Percentiles rank a stretch among this genome's conserved stretches.
Evolutionary conservation across 2,797 vertebrate genomes (phyloP).

Genomic region (Lepidocolaptes lacrymiger): DNA sequence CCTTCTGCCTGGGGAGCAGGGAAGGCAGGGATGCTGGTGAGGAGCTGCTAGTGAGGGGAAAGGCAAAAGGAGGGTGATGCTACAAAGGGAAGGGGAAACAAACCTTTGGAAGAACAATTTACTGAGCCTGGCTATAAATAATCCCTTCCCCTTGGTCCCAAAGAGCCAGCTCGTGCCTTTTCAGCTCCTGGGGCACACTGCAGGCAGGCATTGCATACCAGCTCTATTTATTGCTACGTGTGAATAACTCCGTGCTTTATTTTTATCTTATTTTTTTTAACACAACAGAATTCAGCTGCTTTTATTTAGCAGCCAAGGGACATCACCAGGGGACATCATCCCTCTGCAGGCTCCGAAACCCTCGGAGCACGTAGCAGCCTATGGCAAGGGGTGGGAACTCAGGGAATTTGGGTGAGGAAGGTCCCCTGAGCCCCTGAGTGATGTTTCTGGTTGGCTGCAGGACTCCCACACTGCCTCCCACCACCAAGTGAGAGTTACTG

Average conservation of each 20-base stretch:
- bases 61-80: background rate
- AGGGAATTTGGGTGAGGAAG: background rate
- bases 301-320: background rate
- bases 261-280: background rate
- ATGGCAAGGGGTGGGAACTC: background rate
- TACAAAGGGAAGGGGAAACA: background rate
- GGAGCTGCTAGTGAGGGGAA: fast-evolving
- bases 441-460: background rate
- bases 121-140: constrained; percentile 42
- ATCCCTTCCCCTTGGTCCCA: background rate
- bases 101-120: background rate
- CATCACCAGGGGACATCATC: background rate
- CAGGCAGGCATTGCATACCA: constrained; percentile 8
- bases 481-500: fast-evolving
- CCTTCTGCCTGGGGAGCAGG: background rate
- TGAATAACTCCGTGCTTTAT: background rate
- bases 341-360: background rate
- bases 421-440: background rate
- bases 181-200: constrained; percentile 2
- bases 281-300: background rate
- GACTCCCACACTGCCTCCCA: background rate
- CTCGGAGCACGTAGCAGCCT: fast-evolving
- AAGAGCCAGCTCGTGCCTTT: background rate
- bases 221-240: constrained; percentile 5
- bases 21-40: background rate